Evolutionary conservation across 2,797 vertebrate genomes (phyloP), one percentile per base, ranked within the genome.

Genomic region (Darevskia nairensis): DNA sequence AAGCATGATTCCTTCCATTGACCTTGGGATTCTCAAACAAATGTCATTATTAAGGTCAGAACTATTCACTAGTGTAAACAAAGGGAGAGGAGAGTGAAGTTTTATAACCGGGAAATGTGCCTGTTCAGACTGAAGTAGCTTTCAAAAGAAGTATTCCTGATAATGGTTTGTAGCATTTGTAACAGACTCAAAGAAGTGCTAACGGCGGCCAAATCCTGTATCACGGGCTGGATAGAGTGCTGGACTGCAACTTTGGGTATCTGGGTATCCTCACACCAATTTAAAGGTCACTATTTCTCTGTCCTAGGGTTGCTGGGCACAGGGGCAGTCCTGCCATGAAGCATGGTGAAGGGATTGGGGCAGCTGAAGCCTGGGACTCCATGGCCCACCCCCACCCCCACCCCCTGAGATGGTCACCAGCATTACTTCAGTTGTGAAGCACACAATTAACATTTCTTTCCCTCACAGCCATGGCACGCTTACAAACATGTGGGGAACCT

Each of bases 21-120:
- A 46, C 41, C 4, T 41, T 92, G 39, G 23, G 59, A 1, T 72
- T 89, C 10, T 87, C 3, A 78, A 69, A 87, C 29, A 61, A 78
- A 64, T 29, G 72, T 46, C 79, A 78, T 7, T 17, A 32, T 78
- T 50, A 71, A 82, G 74, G 32, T 61, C 76, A 80, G 75, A 66
- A 89, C 41, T 84, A 2, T 46, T 88, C 8, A 79, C 80, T 87
- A 72, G 61, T 0, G 4, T 25, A 39, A 77, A 75, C 25, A 88
- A 41, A 13, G 83, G 3, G 11, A 87, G 41, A 84, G n/a, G 68
- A 39, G 72, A n/a, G 64, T 72, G 69, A 29, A 0, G 2, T 4
- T 89, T 15, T 46, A 19, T 80, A 84, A 80, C 39, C 68, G 66
- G 78, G 82, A 80, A 50, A 85, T 7, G 61, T 80, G 77, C 44